phyloP scores from a whole-genome alignment of 2,888 invertebrate species.

The Oithona nana region DNA sequence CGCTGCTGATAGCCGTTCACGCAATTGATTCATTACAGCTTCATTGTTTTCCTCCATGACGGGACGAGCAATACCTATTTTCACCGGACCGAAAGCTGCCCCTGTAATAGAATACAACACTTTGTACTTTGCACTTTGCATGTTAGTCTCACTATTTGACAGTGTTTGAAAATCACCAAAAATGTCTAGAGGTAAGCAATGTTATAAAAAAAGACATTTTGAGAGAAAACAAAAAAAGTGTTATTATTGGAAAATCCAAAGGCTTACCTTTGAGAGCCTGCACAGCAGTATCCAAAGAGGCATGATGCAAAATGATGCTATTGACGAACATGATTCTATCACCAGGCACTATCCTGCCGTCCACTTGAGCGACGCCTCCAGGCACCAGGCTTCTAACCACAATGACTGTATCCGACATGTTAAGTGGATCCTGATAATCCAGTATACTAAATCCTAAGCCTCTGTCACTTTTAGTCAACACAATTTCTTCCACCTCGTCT shows the following conservation, averaged over 20 bases:
- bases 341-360: conserved; percentile 8
- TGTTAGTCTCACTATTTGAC: no score
- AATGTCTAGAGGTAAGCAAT: no score
- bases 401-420: conserved; percentile 11
- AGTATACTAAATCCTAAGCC: conserved; percentile 16
- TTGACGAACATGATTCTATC: conserved; percentile 16
- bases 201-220: no score
- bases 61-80: conserved; percentile 8
- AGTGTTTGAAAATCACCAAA: no score
- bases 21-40: not conserved
- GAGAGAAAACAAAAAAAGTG: no score
- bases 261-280: conserved; percentile 15
- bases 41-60: not conserved
- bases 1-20: not conserved
- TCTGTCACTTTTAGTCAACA: conserved; percentile 9
- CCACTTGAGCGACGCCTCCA: conserved; percentile 13
- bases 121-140: no score
- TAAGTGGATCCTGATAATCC: conserved; percentile 17
- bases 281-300: conserved; percentile 13
- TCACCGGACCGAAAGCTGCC: conserved; percentile 7
- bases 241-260: no score
- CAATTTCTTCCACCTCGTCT: not conserved
- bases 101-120: no score
- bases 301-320: not conserved
- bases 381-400: conserved; percentile 16